A percentile compares a stretch with the other conserved stretches of the same genome.
phyloP scores from a whole-genome alignment of 2,797 vertebrate species.

The Dallia pectoralis region DNA sequence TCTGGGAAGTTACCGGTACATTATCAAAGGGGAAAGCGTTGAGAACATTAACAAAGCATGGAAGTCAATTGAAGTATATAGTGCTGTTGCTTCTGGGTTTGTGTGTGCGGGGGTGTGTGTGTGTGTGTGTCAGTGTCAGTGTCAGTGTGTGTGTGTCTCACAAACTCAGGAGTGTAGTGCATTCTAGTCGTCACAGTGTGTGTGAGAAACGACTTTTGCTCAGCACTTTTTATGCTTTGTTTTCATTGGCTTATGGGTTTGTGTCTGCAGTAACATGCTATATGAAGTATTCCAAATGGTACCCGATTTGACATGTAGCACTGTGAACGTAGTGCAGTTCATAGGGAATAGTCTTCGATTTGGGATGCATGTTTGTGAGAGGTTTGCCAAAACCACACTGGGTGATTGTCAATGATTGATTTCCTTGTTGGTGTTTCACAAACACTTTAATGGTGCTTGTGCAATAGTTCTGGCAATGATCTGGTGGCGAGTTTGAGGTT shows the following conservation, averaged over 20 bases:
- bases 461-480: not conserved
- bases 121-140: too few relatives aligned
- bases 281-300: not conserved
- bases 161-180: too few relatives aligned
- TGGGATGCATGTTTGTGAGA: not conserved
- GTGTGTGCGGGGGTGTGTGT: not conserved
- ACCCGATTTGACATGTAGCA: not conserved
- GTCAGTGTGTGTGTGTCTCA: too few relatives aligned
- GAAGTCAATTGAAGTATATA: not conserved
- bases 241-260: constrained; percentile 5
- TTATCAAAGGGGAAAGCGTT: not conserved
- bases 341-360: not conserved
- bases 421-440: constrained; percentile 24
- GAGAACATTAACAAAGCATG: not conserved
- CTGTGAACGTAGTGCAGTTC: not conserved
- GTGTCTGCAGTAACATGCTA: constrained; percentile 27
- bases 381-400: constrained; percentile 4
- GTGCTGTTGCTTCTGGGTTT: not conserved
- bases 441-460: not conserved
- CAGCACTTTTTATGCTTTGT: not conserved
- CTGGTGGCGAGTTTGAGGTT: not conserved
- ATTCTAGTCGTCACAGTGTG: too few relatives aligned
- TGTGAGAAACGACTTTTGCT: not conserved
- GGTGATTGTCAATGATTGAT: constrained; percentile 24
- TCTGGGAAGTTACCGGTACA: too few relatives aligned